A percentile compares a stretch with the other conserved stretches of the same genome.
phyloP scores from a whole-genome alignment of 1,140 invertebrate species.

The Tetraneura akinire region DNA sequence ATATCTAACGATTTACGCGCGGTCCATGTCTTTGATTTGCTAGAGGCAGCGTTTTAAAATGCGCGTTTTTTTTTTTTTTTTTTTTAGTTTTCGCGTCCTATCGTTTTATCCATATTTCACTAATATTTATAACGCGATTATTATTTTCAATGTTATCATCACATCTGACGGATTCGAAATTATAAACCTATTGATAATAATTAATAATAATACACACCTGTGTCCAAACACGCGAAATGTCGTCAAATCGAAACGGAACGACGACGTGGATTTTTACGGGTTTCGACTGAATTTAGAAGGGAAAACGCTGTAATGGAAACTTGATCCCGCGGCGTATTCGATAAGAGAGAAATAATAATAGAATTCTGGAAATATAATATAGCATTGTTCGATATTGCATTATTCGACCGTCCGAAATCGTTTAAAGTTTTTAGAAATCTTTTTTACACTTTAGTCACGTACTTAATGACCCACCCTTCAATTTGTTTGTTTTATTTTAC shows the following conservation, averaged over 20 bases:
- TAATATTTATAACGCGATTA: no score
- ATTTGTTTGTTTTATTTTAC: neutral
- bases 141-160: no score
- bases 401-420: neutral
- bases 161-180: neutral
- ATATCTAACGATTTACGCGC: neutral
- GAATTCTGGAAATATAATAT: neutral
- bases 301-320: neutral
- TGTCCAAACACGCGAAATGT: no score
- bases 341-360: neutral
- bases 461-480: neutral
- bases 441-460: constrained; percentile 7
- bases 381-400: neutral
- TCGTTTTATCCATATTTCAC: no score
- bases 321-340: neutral
- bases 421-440: neutral
- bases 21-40: neutral
- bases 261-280: neutral
- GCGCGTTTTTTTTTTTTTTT: no score
- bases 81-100: no score
- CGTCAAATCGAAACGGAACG: neutral
- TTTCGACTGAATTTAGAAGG: neutral
- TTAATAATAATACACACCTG: no score
- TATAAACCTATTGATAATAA: no score
- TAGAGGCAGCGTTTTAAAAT: no score